These are phyloP conservation scores for Girardia tigrina DNA, from an alignment of 2,888 invertebrate genomes.

Conservation along the genomic window DNA sequence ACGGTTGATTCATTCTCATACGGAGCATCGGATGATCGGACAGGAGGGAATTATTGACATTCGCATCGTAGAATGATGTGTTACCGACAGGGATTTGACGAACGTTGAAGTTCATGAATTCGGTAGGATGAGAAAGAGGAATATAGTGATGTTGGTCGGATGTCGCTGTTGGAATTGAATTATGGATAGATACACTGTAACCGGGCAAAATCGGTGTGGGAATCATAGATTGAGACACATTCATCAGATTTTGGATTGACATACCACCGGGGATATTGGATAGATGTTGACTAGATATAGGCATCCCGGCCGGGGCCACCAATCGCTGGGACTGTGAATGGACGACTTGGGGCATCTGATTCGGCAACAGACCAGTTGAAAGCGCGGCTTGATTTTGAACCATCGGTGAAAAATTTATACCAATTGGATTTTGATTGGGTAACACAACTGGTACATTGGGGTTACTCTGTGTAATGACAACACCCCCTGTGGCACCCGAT, in stretches of 20 bases:
- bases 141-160: neutral
- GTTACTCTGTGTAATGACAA: neutral
- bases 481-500: neutral
- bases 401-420: neutral
- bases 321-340: neutral
- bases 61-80: neutral
- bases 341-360: neutral
- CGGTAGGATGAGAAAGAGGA: neutral
- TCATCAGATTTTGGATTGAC: neutral
- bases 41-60: neutral
- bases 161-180: neutral
- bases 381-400: too few species aligned
- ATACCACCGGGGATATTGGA: neutral
- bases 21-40: neutral
- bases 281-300: neutral
- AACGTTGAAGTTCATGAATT: neutral
- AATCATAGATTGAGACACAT: too few species aligned
- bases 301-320: neutral
- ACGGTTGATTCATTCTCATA: neutral
- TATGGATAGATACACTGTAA: neutral
- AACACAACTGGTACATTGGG: neutral
- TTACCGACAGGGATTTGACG: neutral
- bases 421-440: neutral
- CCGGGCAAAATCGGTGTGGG: neutral
- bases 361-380: neutral